phyloP scores from a whole-genome alignment of 2,797 vertebrate genomes.

The Notolabrus celidotus region DNA sequence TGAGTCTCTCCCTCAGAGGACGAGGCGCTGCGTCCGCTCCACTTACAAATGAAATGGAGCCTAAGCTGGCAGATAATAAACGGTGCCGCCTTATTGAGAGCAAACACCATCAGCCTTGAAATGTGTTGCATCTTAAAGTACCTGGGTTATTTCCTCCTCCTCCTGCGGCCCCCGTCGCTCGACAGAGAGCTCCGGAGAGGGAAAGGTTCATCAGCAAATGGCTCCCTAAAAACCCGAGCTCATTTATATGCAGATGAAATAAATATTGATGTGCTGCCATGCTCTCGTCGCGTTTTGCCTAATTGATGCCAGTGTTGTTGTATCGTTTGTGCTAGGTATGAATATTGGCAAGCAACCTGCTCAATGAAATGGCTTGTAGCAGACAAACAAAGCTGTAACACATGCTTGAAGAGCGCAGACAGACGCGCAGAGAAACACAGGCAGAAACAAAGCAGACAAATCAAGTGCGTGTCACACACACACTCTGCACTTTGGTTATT shows the following conservation, averaged over 20 bases:
- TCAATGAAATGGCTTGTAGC: constrained; percentile 36
- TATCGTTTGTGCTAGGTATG: constrained; percentile 46
- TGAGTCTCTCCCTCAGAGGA: constrained; percentile 33
- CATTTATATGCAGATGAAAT: constrained; percentile 84
- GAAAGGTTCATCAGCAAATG: constrained; percentile 77
- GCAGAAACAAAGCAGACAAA: constrained; percentile 46
- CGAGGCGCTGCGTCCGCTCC: constrained; percentile 12
- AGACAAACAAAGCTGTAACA: constrained; percentile 40
- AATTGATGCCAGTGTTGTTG: constrained; percentile 69
- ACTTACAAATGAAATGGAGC: constrained; percentile 41
- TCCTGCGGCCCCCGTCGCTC: too few species aligned
- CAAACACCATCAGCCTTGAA: constrained; percentile 43
- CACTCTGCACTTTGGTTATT: background rate
- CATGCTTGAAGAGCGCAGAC: constrained; percentile 27
- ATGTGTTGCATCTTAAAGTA: constrained; percentile 38
- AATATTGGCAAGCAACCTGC: constrained; percentile 50
- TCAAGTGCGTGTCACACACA: constrained; percentile 29
- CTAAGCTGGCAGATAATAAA: constrained; percentile 30
- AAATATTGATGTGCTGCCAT: constrained; percentile 81
- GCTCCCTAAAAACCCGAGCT: constrained; percentile 69
- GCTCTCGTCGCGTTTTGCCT: constrained; percentile 59
- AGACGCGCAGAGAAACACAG: constrained; percentile 9
- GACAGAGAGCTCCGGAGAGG: constrained; percentile 39
- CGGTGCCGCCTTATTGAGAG: constrained; percentile 30
- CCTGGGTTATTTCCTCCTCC: too few species aligned